Evolutionary conservation across 2,888 invertebrate genomes (phyloP), one percentile per base, ranked within the genome.

Genomic region (Strigamia crassipes): DNA sequence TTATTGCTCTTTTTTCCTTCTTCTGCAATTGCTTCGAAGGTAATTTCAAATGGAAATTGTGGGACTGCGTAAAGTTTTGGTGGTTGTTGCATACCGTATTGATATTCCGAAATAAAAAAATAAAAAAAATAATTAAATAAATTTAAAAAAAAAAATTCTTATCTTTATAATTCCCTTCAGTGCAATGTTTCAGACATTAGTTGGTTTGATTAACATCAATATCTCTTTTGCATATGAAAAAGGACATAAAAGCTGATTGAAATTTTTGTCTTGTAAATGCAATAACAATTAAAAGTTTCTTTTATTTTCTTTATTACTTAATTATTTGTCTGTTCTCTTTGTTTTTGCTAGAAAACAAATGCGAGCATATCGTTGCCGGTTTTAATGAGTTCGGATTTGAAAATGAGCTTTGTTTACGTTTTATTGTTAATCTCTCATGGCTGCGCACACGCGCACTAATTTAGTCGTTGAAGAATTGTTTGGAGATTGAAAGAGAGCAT

Each of bases 171-270:
- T 56, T 56, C 56, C 56, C 56, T 18, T 18, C 4, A 8, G 56
- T 56, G 46, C 46, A 13, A 46, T 46, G 56, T 18, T 56, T 56
- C 21, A 56, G n/a, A 56, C 15, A 56, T 56, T 56, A 56, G 56
- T 56, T 56, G 56, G 51, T 56, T 56, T 56, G 56, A 56, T 56
- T 56, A 56, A 56, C 56, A 56, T 56, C 56, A 56, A 56, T 56
- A 56, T 56, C 56, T 5, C 18, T 56, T 46, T 18, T 56, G 18
- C 56, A 18, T 56, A 56, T 56, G 56, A 56, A 56, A 56, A 56
- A 56, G 56, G 15, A 18, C 56, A 56, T 56, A 56, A 56, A 56
- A 56, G 56, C 18, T 56, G 56, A 56, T 56, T 56, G 56, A 56
- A 56, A 56, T 56, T 56, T 56, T 56, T 18, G 56, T 18, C 56